These are phyloP conservation scores for Eupithecia exiguata DNA, from an alignment of 2,888 invertebrate species.

Conservation along the genomic window DNA sequence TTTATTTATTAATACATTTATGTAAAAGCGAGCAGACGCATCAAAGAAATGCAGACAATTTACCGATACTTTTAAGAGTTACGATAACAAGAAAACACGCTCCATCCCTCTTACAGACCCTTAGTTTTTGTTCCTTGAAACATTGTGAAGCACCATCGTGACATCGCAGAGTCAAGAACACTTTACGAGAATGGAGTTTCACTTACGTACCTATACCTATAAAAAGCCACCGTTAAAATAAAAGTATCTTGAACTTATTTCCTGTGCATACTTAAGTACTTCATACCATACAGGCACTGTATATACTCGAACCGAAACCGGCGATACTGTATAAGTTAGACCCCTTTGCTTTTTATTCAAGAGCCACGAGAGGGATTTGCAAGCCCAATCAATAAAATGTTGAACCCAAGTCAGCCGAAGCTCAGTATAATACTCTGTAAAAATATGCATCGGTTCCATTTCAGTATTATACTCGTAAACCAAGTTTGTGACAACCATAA, in stretches of 20 bases:
- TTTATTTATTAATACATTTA: neutral
- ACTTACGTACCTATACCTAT: constrained; percentile 3
- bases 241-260: neutral
- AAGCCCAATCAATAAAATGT: constrained; percentile 3
- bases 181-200: constrained; percentile 12
- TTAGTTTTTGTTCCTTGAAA: constrained; percentile 25
- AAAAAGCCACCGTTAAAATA: neutral
- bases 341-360: neutral
- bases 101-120: constrained; percentile 1
- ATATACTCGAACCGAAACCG: neutral
- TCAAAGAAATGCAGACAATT: constrained; percentile 52
- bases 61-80: neutral
- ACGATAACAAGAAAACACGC: neutral
- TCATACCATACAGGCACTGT: neutral
- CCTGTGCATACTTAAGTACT: neutral
- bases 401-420: neutral
- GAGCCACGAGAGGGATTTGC: neutral
- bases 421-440: neutral
- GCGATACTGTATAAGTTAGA: neutral
- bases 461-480: constrained; percentile 45
- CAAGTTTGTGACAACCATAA: constrained; percentile 67
- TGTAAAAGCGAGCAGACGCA: neutral
- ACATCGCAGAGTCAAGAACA: constrained; percentile 26
- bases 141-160: constrained; percentile 23
- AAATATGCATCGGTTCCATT: constrained; percentile 2